Percentiles rank a stretch among this genome's conserved stretches.
These are phyloP conservation scores for Euura lappo DNA, from an alignment of 1,140 invertebrate genomes.

Conservation along the genomic window DNA sequence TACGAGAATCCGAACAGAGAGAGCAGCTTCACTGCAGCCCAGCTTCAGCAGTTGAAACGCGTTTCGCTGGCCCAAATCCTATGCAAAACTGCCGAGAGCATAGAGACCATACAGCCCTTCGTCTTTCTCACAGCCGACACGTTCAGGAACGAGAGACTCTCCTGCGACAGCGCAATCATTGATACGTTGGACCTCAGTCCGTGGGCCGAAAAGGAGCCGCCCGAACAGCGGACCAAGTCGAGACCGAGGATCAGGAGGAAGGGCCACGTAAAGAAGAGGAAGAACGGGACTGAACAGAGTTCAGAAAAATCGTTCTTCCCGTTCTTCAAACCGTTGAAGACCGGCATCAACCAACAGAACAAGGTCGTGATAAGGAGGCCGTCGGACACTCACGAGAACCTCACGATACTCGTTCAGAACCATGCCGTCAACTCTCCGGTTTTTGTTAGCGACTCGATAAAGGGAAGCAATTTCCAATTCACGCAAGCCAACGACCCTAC, in stretches of 20 bases:
- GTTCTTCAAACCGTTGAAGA: slow-evolving; percentile 34
- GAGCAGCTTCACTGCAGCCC: slow-evolving; percentile 80
- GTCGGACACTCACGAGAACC: slow-evolving; percentile 40
- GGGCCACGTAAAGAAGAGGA: neutral
- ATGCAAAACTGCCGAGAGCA: slow-evolving; percentile 81
- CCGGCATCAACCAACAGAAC: slow-evolving; percentile 51
- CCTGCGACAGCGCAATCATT: slow-evolving; percentile 72
- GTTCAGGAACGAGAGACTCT: slow-evolving; percentile 68
- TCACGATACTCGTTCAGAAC: slow-evolving; percentile 52
- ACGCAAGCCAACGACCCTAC: slow-evolving; percentile 20
- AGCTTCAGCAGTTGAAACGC: slow-evolving; percentile 84
- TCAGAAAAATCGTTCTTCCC: neutral
- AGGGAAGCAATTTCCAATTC: slow-evolving; percentile 33
- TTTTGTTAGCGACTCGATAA: slow-evolving; percentile 46
- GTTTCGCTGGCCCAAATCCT: slow-evolving; percentile 83
- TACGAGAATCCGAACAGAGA: slow-evolving; percentile 80
- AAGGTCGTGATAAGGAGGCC: slow-evolving; percentile 45
- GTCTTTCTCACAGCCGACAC: slow-evolving; percentile 75
- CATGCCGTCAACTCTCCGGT: slow-evolving; percentile 51
- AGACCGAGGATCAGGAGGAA: neutral
- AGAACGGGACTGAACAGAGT: slow-evolving; percentile 9
- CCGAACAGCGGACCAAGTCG: slow-evolving; percentile 9
- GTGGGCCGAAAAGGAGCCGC: slow-evolving; percentile 61
- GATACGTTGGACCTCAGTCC: slow-evolving; percentile 73
- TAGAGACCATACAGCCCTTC: slow-evolving; percentile 75